A percentile compares a stretch with the other conserved stretches of the same genome.
Conservation (phyloP, 2,888 invertebrate species). For the Latheticus oryzae region DNA sequence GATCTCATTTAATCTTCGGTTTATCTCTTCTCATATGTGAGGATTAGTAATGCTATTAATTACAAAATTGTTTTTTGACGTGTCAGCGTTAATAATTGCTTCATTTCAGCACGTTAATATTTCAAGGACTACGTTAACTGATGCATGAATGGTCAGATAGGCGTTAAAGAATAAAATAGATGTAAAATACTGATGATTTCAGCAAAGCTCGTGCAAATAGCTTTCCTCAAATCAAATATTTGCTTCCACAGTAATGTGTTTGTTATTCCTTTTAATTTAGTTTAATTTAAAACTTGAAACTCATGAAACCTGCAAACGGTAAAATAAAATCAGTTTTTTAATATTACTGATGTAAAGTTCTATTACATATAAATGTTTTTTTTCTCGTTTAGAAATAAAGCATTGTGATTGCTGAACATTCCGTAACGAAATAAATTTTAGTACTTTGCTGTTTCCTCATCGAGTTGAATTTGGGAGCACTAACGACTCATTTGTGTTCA, state of each 20-base stretch:
- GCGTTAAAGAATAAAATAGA: conserved; percentile 35
- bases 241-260: conserved; percentile 30
- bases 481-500: conserved; percentile 45
- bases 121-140: conserved; percentile 16
- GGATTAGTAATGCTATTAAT: conserved; percentile 34
- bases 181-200: conserved; percentile 38
- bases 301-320: too few species aligned
- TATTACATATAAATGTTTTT: too few species aligned
- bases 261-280: conserved; percentile 27
- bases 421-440: conserved; percentile 39
- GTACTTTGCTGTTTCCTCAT: conserved; percentile 36
- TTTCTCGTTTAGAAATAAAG: too few species aligned
- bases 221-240: conserved; percentile 34
- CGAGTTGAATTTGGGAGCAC: conserved; percentile 35
- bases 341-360: too few species aligned
- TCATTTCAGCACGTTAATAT: conserved; percentile 13
- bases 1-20: conserved; percentile 35
- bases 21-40: conserved; percentile 33
- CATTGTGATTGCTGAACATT: conserved; percentile 26
- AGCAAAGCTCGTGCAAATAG: conserved; percentile 36
- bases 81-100: conserved; percentile 19
- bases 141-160: conserved; percentile 36
- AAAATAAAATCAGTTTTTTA: conserved; percentile 5
- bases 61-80: conserved; percentile 25
- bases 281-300: conserved; percentile 25